Evolutionary conservation across 2,113 vertebrate genomes (phyloP).

Genomic region (Seriola dumerili): DNA sequence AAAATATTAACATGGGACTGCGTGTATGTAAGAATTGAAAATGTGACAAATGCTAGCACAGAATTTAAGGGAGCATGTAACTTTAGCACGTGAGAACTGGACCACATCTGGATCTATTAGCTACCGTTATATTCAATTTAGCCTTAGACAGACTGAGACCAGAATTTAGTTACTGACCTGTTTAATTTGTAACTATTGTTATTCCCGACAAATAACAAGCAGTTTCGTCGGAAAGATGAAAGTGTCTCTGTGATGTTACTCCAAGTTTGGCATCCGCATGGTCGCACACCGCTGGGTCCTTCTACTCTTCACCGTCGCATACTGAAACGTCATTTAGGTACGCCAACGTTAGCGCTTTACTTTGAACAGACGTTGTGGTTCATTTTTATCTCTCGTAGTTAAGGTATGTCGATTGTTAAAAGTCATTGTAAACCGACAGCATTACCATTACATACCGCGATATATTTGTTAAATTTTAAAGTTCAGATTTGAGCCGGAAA

Average conservation of each 20-base stretch:
- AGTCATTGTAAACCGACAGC: neutral
- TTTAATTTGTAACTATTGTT: neutral
- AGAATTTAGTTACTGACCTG: neutral
- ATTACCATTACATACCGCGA: neutral
- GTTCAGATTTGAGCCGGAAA: neutral
- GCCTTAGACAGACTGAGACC: neutral
- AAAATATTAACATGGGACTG: neutral
- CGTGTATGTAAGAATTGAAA: no score
- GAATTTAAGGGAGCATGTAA: no score
- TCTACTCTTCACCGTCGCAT: conserved; percentile 12
- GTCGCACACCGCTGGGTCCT: neutral
- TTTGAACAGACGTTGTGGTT: neutral
- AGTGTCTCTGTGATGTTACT: no score
- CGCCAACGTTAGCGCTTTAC: neutral
- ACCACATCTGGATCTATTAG: neutral
- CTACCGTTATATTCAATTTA: neutral
- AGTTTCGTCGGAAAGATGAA: neutral
- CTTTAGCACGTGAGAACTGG: neutral
- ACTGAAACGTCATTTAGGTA: neutral
- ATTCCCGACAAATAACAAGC: neutral
- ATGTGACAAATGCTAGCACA: neutral
- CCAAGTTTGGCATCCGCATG: neutral
- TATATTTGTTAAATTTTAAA: neutral
- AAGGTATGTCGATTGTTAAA: neutral
- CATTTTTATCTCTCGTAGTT: neutral